These are phyloP conservation scores for Lucilia sericata DNA, from an alignment of 1,140 invertebrate genomes.

Conservation along the genomic window DNA sequence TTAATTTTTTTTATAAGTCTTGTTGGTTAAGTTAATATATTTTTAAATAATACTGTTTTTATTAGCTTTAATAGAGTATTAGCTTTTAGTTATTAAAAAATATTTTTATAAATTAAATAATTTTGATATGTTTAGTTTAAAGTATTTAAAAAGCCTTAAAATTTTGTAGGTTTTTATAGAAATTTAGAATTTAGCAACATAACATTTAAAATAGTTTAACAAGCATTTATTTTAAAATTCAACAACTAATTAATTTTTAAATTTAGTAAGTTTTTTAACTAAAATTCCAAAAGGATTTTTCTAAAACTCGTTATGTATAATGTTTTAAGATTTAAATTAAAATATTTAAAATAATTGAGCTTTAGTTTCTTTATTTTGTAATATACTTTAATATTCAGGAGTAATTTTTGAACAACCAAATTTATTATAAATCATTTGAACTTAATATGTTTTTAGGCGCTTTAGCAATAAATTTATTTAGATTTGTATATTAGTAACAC, in stretches of 20 bases:
- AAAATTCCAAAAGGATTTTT: neutral
- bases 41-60: neutral
- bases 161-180: no score
- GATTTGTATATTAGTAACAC: no score
- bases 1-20: constrained; percentile 21
- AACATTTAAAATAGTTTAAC: constrained; percentile 16
- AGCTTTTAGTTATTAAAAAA: neutral
- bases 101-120: neutral
- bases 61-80: neutral
- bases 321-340: no score
- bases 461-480: neutral
- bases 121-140: constrained; percentile 38
- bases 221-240: constrained; percentile 22
- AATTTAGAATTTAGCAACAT: constrained; percentile 38
- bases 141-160: neutral
- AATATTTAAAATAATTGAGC: neutral
- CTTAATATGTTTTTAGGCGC: neutral
- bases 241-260: neutral
- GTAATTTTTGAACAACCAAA: neutral
- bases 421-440: neutral
- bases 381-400: no score
- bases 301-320: no score
- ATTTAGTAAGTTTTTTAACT: neutral
- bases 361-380: neutral
- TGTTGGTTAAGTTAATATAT: neutral